phyloP scores from a whole-genome alignment of 2,888 invertebrate species.

The Epistrophe eligans region DNA sequence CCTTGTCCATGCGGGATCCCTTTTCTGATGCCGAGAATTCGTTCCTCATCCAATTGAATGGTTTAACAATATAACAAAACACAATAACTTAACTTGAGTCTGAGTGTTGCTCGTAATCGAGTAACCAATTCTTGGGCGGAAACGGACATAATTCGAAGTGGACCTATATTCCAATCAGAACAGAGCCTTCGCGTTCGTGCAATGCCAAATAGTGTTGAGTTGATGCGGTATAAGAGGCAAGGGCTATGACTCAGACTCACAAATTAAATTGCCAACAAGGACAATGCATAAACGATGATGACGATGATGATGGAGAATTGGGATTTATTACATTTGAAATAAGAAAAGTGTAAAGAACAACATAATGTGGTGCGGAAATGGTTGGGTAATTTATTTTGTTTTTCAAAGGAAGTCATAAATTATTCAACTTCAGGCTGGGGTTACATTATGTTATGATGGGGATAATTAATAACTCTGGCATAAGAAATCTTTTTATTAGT shows the following conservation, averaged over 20 bases:
- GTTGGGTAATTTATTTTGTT: slow-evolving; percentile 49
- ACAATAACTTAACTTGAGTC: slow-evolving; percentile 11
- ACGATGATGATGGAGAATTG: slow-evolving; percentile 37
- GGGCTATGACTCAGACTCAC: slow-evolving; percentile 64
- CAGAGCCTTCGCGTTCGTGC: neutral
- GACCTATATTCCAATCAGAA: slow-evolving; percentile 25
- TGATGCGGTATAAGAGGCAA: neutral
- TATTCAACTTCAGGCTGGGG: slow-evolving; percentile 45
- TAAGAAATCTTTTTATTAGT: slow-evolving; percentile 40
- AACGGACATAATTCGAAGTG: slow-evolving; percentile 34
- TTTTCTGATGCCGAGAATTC: neutral
- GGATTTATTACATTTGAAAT: slow-evolving; percentile 55
- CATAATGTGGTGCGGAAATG: slow-evolving; percentile 40
- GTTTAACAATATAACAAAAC: slow-evolving; percentile 45
- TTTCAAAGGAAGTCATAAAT: slow-evolving; percentile 37
- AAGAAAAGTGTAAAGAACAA: slow-evolving; percentile 32
- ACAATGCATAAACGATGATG: slow-evolving; percentile 55
- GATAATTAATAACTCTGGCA: slow-evolving; percentile 24
- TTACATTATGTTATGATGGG: neutral
- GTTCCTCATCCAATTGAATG: slow-evolving; percentile 10
- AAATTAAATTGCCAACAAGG: slow-evolving; percentile 62
- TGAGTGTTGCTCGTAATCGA: slow-evolving; percentile 56
- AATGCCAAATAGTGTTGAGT: neutral
- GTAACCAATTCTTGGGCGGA: slow-evolving; percentile 51
- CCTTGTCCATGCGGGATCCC: slow-evolving; percentile 1